phyloP scores from a whole-genome alignment of 2,797 vertebrate species.

The Coregonus ussuriensis region DNA sequence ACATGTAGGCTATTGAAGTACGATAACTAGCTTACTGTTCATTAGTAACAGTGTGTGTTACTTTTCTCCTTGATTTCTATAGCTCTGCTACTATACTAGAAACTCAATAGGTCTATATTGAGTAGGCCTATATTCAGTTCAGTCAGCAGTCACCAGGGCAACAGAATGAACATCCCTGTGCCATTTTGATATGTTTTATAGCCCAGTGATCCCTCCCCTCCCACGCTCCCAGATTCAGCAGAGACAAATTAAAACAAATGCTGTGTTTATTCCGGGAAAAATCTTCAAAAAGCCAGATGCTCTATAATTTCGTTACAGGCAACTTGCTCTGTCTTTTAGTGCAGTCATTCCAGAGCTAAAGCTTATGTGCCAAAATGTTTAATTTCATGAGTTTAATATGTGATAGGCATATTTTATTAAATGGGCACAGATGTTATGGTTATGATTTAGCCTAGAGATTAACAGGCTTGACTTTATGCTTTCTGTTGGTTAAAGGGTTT shows the following conservation, averaged over 20 bases:
- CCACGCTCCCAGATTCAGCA: neutral
- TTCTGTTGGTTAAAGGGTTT: neutral
- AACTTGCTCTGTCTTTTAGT: neutral
- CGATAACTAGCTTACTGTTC: neutral
- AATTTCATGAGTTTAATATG: neutral
- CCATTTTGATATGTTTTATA: neutral
- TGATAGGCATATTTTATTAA: neutral
- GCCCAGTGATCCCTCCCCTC: neutral
- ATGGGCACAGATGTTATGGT: neutral
- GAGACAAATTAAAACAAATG: slow-evolving; percentile 4
- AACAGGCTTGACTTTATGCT: neutral
- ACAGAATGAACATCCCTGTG: slow-evolving; percentile 6
- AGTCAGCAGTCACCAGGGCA: slow-evolving; percentile 4
- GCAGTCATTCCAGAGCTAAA: neutral
- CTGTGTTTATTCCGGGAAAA: neutral
- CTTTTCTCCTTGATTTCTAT: neutral
- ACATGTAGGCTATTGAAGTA: neutral
- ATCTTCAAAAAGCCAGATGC: neutral
- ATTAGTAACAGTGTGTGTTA: neutral
- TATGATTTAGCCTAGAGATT: neutral
- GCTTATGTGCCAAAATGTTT: neutral
- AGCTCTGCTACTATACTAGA: neutral
- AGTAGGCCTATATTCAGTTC: neutral
- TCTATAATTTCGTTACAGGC: neutral
- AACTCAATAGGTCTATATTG: neutral